Base-by-base conservation (phyloP, 2,797 vertebrate species). In the Tolypeutes matacus region DNA sequence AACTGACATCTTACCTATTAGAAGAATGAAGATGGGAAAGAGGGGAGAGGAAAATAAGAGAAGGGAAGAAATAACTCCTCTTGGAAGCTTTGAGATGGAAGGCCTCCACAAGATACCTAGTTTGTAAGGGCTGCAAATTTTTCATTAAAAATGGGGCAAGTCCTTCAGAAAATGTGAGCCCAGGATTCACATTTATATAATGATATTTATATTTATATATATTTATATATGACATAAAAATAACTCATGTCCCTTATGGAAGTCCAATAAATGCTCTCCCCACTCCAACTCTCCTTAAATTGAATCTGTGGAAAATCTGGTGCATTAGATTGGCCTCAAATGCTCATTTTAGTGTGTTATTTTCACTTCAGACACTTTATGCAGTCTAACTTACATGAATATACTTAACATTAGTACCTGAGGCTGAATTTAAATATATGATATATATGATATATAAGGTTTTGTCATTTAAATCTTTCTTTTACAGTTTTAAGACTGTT, bases 311-410 rank as follows among this genome's bases (percentile, higher is more conserved):
- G 20, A 77, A 6, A 21, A 1, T 11, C 11, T 11, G 9, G 5
- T 21, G 6, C 18, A 4, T 12, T 14, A 12, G 21, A 49, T 46
- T 25, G n/a, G 14, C 15, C 3, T 20, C 2, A 10, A 0, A 6
- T 51, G 7, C 7, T 21, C 51, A 9, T 42, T 34, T 64, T 17
- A 67, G 17, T 39, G 6, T 23, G 1, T n/a, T 29, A 2, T 69
- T 58, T 56, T 56, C n/a, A 81, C 27, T 73, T 58, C 53, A 34
- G 23, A 39, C 1, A 53, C 53, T 12, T n/a, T 53, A 86, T 60
- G 4, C 8, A 60, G 4, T 21, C 6, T 7, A 25, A 46, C 29
- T 34, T 34, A n/a, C 17, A 21, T 31, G 5, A 82, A 36, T 76
- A n/a, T 7, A 42, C 6, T 36, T 58, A 72, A 18, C 4, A 23